These are phyloP conservation scores for Danio aesculapii DNA, from an alignment of 2,797 vertebrate species.

Conservation along the genomic window DNA sequence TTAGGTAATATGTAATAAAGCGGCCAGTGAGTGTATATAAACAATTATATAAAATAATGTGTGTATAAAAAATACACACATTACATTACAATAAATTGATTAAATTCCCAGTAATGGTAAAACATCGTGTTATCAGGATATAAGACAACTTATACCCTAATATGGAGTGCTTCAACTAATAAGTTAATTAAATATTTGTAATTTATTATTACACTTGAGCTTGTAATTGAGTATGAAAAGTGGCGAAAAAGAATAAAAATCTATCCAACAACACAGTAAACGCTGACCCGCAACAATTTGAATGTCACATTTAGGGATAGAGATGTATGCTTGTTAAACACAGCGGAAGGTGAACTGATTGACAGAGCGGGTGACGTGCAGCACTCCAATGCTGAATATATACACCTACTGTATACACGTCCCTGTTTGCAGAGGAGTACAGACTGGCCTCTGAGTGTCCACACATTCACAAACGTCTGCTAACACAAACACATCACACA, in stretches of 20 bases:
- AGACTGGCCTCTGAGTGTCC: not conserved
- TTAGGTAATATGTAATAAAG: no score
- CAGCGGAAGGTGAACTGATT: not conserved
- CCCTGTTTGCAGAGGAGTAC: conserved; percentile 18
- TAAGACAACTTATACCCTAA: no score
- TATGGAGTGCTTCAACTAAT: no score
- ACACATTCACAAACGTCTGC: not conserved
- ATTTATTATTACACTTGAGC: no score
- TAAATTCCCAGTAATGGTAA: no score
- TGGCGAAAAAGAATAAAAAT: not conserved
- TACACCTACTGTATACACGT: not conserved
- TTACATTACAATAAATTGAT: no score
- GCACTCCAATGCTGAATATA: not conserved
- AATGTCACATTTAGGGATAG: conserved; percentile 6
- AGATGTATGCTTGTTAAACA: conserved; percentile 10
- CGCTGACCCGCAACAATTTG: not conserved
- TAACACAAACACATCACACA: not conserved
- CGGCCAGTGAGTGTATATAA: no score
- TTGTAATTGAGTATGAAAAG: no score
- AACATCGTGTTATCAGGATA: no score
- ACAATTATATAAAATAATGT: no score
- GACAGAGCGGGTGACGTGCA: conserved; percentile 8
- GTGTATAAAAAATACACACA: no score
- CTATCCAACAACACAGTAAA: not conserved
- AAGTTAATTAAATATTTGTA: no score